Conservation (phyloP, 2,113 vertebrate genomes). For the Diadophis punctatus region DNA sequence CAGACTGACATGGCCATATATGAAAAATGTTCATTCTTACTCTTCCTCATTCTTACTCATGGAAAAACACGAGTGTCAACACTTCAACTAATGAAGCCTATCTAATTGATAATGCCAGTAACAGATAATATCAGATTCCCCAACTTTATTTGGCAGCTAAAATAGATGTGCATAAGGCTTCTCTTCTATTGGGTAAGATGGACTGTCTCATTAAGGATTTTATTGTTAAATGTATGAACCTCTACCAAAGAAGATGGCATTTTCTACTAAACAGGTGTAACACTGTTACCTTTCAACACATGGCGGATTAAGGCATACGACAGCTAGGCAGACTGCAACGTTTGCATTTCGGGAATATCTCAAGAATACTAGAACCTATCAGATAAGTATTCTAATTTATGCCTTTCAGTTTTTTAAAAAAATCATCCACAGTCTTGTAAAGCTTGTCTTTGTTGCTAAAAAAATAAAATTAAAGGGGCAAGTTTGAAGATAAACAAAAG, state of each 20-base stretch:
- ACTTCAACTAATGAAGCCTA: neutral
- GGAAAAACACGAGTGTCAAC: neutral
- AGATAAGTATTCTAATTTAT: neutral
- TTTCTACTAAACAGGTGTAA: neutral
- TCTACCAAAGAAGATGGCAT: neutral
- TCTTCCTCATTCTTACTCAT: neutral
- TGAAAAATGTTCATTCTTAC: neutral
- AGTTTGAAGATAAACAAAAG: neutral
- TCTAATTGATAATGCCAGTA: neutral
- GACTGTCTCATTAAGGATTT: neutral
- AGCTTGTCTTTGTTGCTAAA: neutral
- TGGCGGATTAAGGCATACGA: neutral
- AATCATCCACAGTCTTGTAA: neutral
- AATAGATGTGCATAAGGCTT: neutral
- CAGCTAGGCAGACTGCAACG: neutral
- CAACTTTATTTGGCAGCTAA: neutral
- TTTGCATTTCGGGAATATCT: neutral
- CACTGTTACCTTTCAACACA: neutral
- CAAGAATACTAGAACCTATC: neutral
- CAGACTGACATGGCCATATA: neutral
- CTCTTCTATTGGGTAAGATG: neutral
- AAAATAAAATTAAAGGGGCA: neutral
- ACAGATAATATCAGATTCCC: neutral
- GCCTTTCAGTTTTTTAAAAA: neutral
- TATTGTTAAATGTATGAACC: neutral